Percentiles rank a stretch among this genome's conserved stretches.
phyloP scores from a whole-genome alignment of 1,140 invertebrate species.

The Solen grandis region DNA sequence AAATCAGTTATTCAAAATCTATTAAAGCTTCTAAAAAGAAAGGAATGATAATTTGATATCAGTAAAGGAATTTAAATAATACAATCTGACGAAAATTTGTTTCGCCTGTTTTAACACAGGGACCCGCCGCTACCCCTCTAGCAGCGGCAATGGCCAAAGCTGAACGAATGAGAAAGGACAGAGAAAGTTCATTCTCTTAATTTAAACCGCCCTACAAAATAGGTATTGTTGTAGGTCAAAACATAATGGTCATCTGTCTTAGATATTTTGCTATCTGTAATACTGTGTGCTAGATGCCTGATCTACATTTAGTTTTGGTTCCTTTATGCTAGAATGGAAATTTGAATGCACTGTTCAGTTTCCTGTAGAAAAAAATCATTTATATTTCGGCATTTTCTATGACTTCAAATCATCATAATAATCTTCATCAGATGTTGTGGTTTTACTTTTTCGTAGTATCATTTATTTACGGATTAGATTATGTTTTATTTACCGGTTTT shows the following conservation, averaged over 20 bases:
- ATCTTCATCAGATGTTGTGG: too few species aligned
- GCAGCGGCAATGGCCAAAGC: constrained; percentile 46
- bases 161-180: constrained; percentile 38
- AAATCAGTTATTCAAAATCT: not conserved
- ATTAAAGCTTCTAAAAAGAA: too few species aligned
- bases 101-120: not conserved
- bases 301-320: not conserved
- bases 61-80: too few species aligned
- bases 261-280: not conserved
- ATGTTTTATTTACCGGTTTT: not conserved
- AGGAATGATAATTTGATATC: too few species aligned
- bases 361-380: too few species aligned
- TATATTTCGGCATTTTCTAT: too few species aligned
- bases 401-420: too few species aligned
- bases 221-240: not conserved
- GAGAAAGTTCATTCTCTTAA: constrained; percentile 23
- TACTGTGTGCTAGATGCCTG: not conserved
- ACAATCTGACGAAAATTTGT: too few species aligned
- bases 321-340: not conserved
- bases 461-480: not conserved
- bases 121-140: not conserved
- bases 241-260: not conserved
- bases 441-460: too few species aligned
- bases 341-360: not conserved
- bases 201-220: not conserved